A percentile compares a stretch with the other conserved stretches of the same genome.
Conservation (phyloP, 2,113 vertebrate genomes). For the Leptobrachium leishanense region DNA sequence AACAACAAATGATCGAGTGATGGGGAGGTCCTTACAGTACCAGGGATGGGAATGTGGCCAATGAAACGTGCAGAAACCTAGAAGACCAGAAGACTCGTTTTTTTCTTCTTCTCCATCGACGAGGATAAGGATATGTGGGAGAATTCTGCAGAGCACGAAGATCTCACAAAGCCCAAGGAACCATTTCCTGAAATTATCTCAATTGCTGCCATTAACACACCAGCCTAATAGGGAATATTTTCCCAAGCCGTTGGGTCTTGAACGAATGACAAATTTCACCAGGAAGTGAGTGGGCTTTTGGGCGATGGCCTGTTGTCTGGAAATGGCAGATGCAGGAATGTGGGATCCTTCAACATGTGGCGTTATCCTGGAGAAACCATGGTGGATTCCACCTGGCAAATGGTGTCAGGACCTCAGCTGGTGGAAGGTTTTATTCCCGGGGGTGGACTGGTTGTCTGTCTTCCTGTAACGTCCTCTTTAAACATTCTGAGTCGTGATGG, state of each 20-base stretch:
- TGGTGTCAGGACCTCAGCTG: constrained; percentile 21
- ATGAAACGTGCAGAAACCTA: too few relatives aligned
- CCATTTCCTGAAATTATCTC: constrained; percentile 47
- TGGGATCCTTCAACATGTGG: constrained; percentile 27
- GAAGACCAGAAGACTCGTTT: too few relatives aligned
- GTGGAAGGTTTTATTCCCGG: background rate
- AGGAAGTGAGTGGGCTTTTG: constrained; percentile 12
- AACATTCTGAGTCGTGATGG: background rate
- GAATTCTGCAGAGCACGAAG: constrained; percentile 7
- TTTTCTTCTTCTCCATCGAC: too few relatives aligned
- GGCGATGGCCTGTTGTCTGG: background rate
- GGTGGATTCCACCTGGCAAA: background rate
- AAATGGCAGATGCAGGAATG: constrained; percentile 23
- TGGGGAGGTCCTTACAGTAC: too few relatives aligned
- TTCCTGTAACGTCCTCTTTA: background rate
- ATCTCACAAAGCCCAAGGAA: constrained; percentile 6
- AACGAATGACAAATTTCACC: constrained; percentile 9
- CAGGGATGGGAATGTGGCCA: too few relatives aligned
- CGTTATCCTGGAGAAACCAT: constrained; percentile 2
- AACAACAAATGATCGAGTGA: too few relatives aligned
- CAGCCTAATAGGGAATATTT: constrained; percentile 22
- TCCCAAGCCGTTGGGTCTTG: constrained; percentile 12
- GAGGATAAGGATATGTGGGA: too few relatives aligned
- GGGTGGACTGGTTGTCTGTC: background rate
- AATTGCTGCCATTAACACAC: constrained; percentile 46